A percentile compares a stretch with the other conserved stretches of the same genome.
Evolutionary conservation across 2,113 vertebrate genomes (phyloP).

Genomic region (Menura novaehollandiae): DNA sequence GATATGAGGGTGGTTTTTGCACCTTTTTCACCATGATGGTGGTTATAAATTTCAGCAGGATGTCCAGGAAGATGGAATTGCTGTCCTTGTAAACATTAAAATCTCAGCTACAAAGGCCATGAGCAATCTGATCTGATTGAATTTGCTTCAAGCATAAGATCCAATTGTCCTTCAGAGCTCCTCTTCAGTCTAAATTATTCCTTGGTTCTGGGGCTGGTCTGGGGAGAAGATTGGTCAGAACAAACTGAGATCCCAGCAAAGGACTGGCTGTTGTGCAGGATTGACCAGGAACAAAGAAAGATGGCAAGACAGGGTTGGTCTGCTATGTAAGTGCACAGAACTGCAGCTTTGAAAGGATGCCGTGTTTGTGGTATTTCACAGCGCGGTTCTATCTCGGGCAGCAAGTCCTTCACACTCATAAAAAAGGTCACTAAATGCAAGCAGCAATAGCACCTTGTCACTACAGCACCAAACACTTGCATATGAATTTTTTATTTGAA

Average conservation of each 20-base stretch:
- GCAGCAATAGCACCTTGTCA: slow-evolving; percentile 22
- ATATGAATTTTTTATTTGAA: slow-evolving; percentile 37
- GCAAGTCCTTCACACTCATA: not conserved
- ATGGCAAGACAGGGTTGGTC: not conserved
- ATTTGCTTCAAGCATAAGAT: not conserved
- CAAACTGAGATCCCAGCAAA: not conserved
- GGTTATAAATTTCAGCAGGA: not conserved
- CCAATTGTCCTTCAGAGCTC: not conserved
- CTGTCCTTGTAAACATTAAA: not conserved
- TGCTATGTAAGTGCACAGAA: not conserved
- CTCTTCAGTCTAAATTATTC: not conserved
- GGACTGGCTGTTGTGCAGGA: not conserved
- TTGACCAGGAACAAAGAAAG: not conserved
- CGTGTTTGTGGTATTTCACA: not conserved
- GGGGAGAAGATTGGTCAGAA: not conserved
- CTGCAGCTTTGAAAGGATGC: not conserved
- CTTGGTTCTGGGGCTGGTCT: not conserved
- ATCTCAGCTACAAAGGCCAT: not conserved
- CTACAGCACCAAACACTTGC: slow-evolving; percentile 6
- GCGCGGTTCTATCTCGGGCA: not conserved
- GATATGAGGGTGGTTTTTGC: not conserved
- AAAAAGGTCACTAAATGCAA: slow-evolving; percentile 12
- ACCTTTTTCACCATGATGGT: not conserved
- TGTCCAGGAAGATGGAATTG: not conserved
- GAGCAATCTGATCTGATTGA: not conserved